Evolutionary conservation across 2,888 invertebrate genomes (phyloP).

Genomic region (Melipona beecheii): DNA sequence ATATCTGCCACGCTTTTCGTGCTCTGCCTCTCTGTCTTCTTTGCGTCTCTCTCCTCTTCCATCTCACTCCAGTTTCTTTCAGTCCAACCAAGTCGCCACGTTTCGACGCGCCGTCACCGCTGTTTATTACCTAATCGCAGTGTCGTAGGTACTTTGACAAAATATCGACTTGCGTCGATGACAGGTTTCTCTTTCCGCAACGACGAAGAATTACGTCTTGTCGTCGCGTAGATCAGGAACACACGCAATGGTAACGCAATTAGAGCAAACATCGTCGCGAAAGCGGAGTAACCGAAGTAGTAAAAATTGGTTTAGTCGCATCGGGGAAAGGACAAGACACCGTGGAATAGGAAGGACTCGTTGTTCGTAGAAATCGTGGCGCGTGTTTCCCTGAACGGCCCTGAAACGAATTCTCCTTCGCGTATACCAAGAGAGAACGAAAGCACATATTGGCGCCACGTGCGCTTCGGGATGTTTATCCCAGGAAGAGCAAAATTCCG

Average conservation of each 20-base stretch:
- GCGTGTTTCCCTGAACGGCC: conserved; percentile 47
- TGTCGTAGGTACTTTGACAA: background rate
- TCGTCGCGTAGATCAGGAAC: background rate
- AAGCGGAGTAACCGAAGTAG: background rate
- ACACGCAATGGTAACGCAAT: background rate
- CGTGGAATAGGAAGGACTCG: conserved; percentile 9
- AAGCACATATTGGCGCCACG: conserved; percentile 80
- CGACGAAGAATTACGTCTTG: too few relatives aligned
- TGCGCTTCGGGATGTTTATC: conserved; percentile 81
- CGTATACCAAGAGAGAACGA: conserved; percentile 54
- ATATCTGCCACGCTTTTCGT: conserved; percentile 53
- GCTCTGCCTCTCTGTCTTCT: background rate
- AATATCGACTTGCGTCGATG: too few relatives aligned
- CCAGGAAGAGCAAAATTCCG: conserved; percentile 78
- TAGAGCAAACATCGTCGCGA: background rate
- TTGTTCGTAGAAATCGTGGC: conserved; percentile 25
- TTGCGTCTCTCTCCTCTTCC: background rate
- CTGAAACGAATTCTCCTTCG: conserved; percentile 64
- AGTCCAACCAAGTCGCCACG: background rate
- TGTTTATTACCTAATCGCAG: background rate
- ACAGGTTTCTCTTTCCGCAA: too few relatives aligned
- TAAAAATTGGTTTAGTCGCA: conserved; percentile 16
- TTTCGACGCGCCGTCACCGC: background rate
- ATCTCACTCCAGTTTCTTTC: background rate
- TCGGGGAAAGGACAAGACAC: conserved; percentile 14